Conservation (phyloP, 2,888 invertebrate genomes). For the Drosophila neotestacea region DNA sequence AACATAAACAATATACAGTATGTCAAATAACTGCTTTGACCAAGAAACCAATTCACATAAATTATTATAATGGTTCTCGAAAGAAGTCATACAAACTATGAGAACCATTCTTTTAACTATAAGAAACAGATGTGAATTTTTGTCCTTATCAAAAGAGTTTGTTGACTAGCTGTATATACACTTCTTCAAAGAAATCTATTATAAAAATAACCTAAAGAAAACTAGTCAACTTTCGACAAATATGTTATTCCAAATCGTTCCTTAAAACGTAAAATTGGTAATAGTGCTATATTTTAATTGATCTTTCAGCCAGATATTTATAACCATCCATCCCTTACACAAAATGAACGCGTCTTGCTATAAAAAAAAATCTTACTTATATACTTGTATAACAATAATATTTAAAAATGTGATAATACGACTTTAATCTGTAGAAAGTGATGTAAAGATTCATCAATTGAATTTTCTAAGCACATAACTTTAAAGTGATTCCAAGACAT, state of each 20-base stretch:
- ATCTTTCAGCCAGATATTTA: neutral
- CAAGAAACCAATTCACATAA: neutral
- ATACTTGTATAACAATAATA: neutral
- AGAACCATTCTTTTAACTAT: too few relatives aligned
- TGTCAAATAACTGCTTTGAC: neutral
- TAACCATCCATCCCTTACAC: neutral
- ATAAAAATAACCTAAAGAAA: neutral
- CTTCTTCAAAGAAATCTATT: neutral
- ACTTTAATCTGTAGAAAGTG: constrained; percentile 12
- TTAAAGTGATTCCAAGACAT: constrained; percentile 57
- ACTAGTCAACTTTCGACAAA: neutral
- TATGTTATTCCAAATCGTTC: neutral
- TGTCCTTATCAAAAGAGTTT: neutral
- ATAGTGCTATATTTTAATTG: constrained; percentile 2
- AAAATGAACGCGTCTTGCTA: neutral
- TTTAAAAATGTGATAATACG: constrained; percentile 5
- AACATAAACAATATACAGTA: neutral
- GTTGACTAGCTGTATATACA: neutral
- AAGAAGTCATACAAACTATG: too few relatives aligned
- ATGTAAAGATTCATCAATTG: constrained; percentile 14
- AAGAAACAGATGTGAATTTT: too few relatives aligned
- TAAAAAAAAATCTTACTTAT: neutral
- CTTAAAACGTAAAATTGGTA: constrained; percentile 5
- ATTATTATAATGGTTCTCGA: too few relatives aligned
- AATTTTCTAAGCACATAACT: constrained; percentile 7